Conservation (phyloP, 2,888 invertebrate genomes). For the Cryptocephalus primarius region DNA sequence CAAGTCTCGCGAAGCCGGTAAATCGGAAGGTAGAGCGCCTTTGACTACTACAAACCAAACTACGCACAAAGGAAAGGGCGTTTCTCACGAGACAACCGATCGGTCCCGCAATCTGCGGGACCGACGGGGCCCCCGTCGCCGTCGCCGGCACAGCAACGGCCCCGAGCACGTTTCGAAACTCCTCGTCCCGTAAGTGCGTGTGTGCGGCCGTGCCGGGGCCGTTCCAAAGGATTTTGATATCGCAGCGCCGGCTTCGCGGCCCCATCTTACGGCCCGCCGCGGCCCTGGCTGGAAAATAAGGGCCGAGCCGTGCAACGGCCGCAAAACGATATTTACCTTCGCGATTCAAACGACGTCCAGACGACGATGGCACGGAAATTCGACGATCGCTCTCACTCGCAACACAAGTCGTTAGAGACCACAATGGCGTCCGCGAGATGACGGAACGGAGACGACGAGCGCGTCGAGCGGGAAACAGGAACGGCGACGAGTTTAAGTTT, state of each 20-base stretch:
- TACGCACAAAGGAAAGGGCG: too few species aligned
- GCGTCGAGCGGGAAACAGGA: conserved; percentile 2
- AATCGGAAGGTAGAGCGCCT: too few species aligned
- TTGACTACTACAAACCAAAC: too few species aligned
- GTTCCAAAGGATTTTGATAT: conserved; percentile 62
- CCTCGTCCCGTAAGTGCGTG: conserved; percentile 27
- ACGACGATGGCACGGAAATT: conserved; percentile 58
- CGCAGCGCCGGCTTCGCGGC: conserved; percentile 46
- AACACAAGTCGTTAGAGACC: conserved; percentile 66
- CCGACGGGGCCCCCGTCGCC: too few species aligned
- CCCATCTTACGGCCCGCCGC: conserved; percentile 40
- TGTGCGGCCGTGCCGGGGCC: conserved; percentile 52
- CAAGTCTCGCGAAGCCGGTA: too few species aligned
- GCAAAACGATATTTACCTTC: conserved; percentile 29
- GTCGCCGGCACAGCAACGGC: too few species aligned
- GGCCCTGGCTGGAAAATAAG: conserved; percentile 36
- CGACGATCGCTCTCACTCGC: conserved; percentile 54
- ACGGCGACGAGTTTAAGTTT: conserved; percentile 32
- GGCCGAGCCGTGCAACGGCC: conserved; percentile 11
- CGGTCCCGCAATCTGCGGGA: too few species aligned
- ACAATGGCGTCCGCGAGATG: conserved; percentile 67
- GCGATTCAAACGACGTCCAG: conserved; percentile 41
- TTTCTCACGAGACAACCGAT: too few species aligned
- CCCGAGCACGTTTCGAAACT: conserved; percentile 12
- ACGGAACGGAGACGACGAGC: not conserved